Evolutionary conservation across 1,140 invertebrate genomes (phyloP), one percentile per base, ranked within the genome.

Genomic region (Drosophila suzukii): DNA sequence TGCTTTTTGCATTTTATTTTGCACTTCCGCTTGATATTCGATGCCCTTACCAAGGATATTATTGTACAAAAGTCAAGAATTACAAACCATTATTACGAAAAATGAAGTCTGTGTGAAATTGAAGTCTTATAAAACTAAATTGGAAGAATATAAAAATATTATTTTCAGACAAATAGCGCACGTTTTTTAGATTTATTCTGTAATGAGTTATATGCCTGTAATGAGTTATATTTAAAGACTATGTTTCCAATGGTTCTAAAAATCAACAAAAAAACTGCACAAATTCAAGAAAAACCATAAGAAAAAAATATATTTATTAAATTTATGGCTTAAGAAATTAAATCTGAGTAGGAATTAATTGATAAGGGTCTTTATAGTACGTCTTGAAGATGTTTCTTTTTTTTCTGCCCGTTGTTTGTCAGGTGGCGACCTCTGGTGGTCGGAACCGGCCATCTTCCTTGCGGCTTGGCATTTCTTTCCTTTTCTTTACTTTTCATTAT

Each of bases 401-500:
- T 17, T 50, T 24, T 24, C 46, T 10, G 41, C 3, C 20, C 58
- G 34, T 30, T 68, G 46, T 66, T 66, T 66, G 65, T 57, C 67
- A 71, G 51, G 65, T 68, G 65, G 41, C 47, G 55, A 63, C 60
- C 60, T 63, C 60, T 34, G 60, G 10, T 60, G 60, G 60, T 24
- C 55, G 55, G 55, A 41, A 63, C 55, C 60, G 55, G 60, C n/a
- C 46, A 38, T 68, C 65, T 50, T 68, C 30, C 68, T 55, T 38
- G 50, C 47, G 53, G 46, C 39, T 38, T 46, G 15, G 30, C 51
- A 39, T 44, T 63, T 34, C 55, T 46, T 74, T 43, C 10, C 36
- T 39, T 74, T 55, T 56, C 62, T 72, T 72, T 72, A 36, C 34
- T 51, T 58, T 59, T 71, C 66, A 58, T 72, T 41, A 71, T 72